phyloP scores from a whole-genome alignment of 2,888 invertebrate species.

The Litoditis marina region DNA sequence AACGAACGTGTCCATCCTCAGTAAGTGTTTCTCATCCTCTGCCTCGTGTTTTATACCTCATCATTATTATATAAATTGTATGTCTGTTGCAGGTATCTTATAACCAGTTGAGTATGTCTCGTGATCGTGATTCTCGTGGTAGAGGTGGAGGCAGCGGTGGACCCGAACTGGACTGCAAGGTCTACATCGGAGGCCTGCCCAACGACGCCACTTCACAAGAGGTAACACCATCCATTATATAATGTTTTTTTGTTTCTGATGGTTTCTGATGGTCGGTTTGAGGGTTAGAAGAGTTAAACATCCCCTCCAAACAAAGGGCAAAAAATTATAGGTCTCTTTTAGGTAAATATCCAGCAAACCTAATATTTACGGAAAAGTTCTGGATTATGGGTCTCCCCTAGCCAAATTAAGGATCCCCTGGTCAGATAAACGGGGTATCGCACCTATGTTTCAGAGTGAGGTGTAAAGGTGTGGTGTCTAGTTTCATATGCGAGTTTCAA shows the following conservation, averaged over 20 bases:
- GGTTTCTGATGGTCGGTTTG: neutral
- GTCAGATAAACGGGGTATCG: too few relatives aligned
- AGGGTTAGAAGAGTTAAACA: too few relatives aligned
- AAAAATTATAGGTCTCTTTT: neutral
- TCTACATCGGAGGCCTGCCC: constrained; percentile 85
- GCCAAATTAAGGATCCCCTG: too few relatives aligned
- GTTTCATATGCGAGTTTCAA: too few relatives aligned
- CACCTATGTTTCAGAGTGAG: too few relatives aligned
- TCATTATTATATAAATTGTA: too few relatives aligned
- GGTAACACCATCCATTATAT: constrained; percentile 18
- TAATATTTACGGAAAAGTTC: neutral
- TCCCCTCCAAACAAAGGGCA: neutral
- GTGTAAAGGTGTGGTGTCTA: too few relatives aligned
- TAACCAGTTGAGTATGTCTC: constrained; percentile 12
- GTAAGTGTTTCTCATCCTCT: neutral
- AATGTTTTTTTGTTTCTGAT: neutral
- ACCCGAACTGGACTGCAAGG: constrained; percentile 68
- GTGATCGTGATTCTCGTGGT: constrained; percentile 2
- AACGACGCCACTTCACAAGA: constrained; percentile 73
- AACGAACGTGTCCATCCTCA: too few relatives aligned
- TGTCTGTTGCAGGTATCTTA: neutral
- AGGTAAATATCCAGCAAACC: neutral
- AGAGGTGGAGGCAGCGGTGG: neutral
- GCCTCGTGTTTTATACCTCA: too few relatives aligned
- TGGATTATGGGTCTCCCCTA: too few relatives aligned